Evolutionary conservation across 2,113 vertebrate species (phyloP).

Genomic region (Rattus norvegicus): GRCr8 NC_086019.1:89455001-89455500

Average conservation of each 20-base stretch:
- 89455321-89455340: neutral
- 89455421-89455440: constrained; percentile 4
- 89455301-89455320: neutral
- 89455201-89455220: neutral
- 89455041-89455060: neutral
- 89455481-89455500: neutral
- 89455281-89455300: neutral
- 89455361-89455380: neutral
- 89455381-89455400: constrained; percentile 46
- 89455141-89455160: neutral
- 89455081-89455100: neutral
- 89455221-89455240: neutral
- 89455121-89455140: neutral
- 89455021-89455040: neutral
- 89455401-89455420: neutral
- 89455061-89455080: neutral
- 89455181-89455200: neutral
- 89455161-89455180: neutral
- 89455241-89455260: neutral
- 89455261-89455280: neutral
- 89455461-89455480: accelerated
- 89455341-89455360: constrained; percentile 52
- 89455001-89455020: neutral
- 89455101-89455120: neutral
- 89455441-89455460: neutral